Percentiles rank a stretch among this genome's conserved stretches.
Conservation (phyloP, 1,140 invertebrate genomes). For the Hesperophylax magnus region DNA sequence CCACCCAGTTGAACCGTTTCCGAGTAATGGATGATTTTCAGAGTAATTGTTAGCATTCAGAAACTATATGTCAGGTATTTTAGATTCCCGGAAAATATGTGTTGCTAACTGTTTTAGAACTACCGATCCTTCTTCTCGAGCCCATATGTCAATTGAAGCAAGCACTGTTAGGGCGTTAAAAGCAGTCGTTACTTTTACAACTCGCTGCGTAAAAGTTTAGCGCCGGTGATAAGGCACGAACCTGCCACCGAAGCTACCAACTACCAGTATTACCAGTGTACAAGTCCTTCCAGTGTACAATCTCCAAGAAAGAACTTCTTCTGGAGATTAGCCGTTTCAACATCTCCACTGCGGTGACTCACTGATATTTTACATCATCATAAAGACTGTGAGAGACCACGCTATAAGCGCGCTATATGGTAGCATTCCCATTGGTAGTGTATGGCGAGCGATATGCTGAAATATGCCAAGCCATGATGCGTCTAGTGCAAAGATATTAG, state of each 20-base stretch:
- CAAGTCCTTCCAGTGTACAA: too few relatives aligned
- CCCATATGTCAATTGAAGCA: conserved; percentile 53
- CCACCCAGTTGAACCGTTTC: too few relatives aligned
- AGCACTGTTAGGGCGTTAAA: conserved; percentile 51
- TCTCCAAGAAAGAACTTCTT: too few relatives aligned
- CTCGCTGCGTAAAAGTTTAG: conserved; percentile 53
- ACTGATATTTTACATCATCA: background rate
- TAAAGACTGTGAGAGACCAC: too few relatives aligned
- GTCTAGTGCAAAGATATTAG: too few relatives aligned
- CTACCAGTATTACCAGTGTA: too few relatives aligned
- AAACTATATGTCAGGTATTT: background rate
- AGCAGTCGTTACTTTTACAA: conserved; percentile 51
- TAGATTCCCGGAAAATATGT: background rate
- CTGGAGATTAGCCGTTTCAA: background rate
- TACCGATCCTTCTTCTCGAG: background rate
- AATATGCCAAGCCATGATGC: too few relatives aligned
- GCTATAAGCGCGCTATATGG: too few relatives aligned
- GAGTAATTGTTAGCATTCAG: too few relatives aligned
- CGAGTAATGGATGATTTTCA: too few relatives aligned
- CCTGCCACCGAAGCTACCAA: background rate
- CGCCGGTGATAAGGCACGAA: conserved; percentile 55
- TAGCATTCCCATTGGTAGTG: too few relatives aligned
- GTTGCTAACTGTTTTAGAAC: conserved; percentile 14
- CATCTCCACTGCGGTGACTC: conserved; percentile 1
- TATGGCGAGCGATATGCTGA: too few relatives aligned